Evolutionary conservation across 1,140 invertebrate species (phyloP), one percentile per base, ranked within the genome.

Genomic region (Temnothorax longispinosus): DNA sequence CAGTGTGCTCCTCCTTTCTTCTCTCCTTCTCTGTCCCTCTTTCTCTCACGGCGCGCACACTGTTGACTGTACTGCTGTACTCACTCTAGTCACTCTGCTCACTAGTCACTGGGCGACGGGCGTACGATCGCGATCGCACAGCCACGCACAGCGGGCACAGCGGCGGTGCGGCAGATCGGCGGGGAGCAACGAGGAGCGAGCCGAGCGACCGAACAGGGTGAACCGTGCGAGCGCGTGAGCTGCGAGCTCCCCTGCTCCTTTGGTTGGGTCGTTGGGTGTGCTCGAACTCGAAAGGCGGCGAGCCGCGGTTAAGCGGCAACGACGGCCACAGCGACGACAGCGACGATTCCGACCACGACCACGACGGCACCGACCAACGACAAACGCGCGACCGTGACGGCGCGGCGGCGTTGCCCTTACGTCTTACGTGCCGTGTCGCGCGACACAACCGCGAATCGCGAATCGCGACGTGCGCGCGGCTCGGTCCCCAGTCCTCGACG

Each of bases 221-320:
- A 27, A 27, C 27, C 27, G 27, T 27, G 27, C 1, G 27, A 27
- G 27, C 27, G 27, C 27, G 27, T 1, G 27, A 27, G 27, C 27
- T 1, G 27, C 1, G 27, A 27, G 27, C 27, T 27, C 27, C 27
- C 27, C 27, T 27, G 27, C 27, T 27, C 27, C 27, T 27, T 27
- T 1, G 27, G 27, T 60, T 89, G 88, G 89, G 89, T 89, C 1
- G 27, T 60, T 89, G 88, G 89, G 89, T 89, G 89, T 89, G 88
- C 88, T 88, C 60, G 27, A 27, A 85, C 88, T 88, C 60, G 78
- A 56, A 27, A 27, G 18, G 52, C 52, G 52, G 52, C 81, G 27
- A 27, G 27, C 27, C 27, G 27, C 27, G 27, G 27, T 27, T 27
- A 27, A 27, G 27, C 27, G 11, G 21, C 18, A 5, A 62, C 21